phyloP scores from a whole-genome alignment of 1,140 invertebrate species.

The Drosophila nigrodunni region DNA sequence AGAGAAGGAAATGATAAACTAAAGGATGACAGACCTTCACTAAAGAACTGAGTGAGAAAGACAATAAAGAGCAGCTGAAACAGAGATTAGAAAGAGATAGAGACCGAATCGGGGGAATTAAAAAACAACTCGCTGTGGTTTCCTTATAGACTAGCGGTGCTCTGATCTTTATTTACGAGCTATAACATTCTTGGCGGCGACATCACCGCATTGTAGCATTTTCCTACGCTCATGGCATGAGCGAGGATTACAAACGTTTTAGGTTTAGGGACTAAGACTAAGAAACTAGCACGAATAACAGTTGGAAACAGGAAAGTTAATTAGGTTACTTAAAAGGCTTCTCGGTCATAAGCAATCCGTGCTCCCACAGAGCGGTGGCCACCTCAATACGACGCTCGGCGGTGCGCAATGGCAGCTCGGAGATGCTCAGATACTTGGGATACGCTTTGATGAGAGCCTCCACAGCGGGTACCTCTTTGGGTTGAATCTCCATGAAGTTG shows the following conservation, averaged over 20 bases:
- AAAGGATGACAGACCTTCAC: too few species aligned
- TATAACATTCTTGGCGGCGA: not conserved
- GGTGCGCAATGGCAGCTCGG: constrained; percentile 88
- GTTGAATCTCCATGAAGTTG: constrained; percentile 91
- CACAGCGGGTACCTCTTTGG: constrained; percentile 88
- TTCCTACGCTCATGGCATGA: too few species aligned
- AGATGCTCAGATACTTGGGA: constrained; percentile 90
- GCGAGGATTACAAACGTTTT: too few species aligned
- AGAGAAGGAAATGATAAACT: too few species aligned
- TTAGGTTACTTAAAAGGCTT: constrained; percentile 84
- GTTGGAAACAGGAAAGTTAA: not conserved
- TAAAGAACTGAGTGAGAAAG: too few species aligned
- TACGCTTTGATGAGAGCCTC: constrained; percentile 90
- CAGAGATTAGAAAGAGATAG: not conserved
- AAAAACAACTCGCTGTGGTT: not conserved
- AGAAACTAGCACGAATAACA: not conserved
- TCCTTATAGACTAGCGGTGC: not conserved
- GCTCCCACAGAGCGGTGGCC: constrained; percentile 89
- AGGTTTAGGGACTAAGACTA: too few species aligned
- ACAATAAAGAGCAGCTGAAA: too few species aligned
- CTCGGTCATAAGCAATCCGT: constrained; percentile 88
- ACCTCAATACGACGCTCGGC: constrained; percentile 87
- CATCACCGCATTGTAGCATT: not conserved
- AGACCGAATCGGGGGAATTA: not conserved
- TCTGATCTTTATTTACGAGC: not conserved